A percentile compares a stretch with the other conserved stretches of the same genome.
phyloP scores from a whole-genome alignment of 2,113 vertebrate species.

The Bufo gargarizans region DNA sequence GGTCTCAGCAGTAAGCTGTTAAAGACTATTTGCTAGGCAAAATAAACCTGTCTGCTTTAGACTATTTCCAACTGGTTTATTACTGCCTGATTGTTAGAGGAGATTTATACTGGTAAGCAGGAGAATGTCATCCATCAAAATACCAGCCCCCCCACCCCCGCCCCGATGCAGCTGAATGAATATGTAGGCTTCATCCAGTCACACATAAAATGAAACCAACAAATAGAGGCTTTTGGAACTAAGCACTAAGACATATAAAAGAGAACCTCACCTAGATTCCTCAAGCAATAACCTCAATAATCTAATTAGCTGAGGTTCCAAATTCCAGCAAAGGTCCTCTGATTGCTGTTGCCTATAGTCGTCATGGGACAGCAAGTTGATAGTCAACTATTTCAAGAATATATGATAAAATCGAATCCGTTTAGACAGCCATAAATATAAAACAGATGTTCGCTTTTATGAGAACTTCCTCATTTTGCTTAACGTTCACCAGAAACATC shows the following conservation, averaged over 20 bases:
- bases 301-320: not conserved
- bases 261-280: not conserved
- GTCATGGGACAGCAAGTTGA: not conserved
- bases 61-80: slow-evolving; percentile 25
- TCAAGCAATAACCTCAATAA: not conserved
- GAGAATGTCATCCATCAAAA: slow-evolving; percentile 25
- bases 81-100: not conserved
- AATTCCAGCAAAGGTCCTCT: not conserved
- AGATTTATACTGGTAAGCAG: slow-evolving; percentile 13
- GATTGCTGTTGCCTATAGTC: not conserved
- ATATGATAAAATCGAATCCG: not conserved
- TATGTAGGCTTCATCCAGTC: not conserved
- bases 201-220: not conserved
- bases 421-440: not conserved
- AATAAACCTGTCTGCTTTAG: slow-evolving; percentile 16
- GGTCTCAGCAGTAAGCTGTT: not conserved
- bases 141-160: not conserved
- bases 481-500: too few relatives aligned
- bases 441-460: not conserved
- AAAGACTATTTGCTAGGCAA: not conserved
- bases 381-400: not conserved
- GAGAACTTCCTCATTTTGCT: not conserved
- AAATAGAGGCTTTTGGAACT: not conserved
- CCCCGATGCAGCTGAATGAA: not conserved
- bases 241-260: not conserved